A percentile compares a stretch with the other conserved stretches of the same genome.
phyloP scores from a whole-genome alignment of 2,797 vertebrate genomes.

The Ispidina picta region DNA sequence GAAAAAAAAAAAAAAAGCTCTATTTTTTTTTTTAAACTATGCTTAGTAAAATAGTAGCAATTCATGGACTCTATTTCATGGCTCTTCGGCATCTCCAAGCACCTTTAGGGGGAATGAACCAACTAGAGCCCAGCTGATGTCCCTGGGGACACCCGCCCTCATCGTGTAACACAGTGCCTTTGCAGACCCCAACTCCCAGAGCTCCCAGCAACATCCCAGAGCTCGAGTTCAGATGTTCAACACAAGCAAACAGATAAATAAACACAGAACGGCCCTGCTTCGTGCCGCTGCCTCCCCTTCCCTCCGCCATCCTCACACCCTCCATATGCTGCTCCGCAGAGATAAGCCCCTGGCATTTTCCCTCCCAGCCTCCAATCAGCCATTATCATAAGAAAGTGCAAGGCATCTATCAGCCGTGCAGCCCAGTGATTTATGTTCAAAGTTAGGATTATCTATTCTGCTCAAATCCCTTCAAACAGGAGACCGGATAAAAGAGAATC shows the following conservation, averaged over 20 bases:
- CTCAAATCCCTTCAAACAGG: conserved; percentile 96
- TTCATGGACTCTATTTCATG: background rate
- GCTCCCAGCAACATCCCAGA: background rate
- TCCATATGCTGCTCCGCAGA: conserved; percentile 84
- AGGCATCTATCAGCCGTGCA: conserved; percentile 83
- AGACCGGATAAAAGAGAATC: conserved; percentile 83
- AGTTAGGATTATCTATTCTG: conserved; percentile 93
- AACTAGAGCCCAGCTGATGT: background rate
- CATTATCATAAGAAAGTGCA: conserved; percentile 95
- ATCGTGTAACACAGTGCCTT: fast-evolving
- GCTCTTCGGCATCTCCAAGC: background rate
- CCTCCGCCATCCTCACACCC: conserved; percentile 26
- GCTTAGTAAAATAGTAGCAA: background rate
- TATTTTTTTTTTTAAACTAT: background rate
- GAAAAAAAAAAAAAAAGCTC: background rate
- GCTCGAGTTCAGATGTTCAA: conserved; percentile 1
- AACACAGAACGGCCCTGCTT: background rate
- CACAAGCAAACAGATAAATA: background rate
- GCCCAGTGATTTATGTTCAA: conserved; percentile 92
- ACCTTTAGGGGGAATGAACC: background rate
- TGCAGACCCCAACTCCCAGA: background rate
- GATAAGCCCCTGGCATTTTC: conserved; percentile 94
- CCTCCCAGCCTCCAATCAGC: conserved; percentile 80
- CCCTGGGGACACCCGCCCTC: fast-evolving
- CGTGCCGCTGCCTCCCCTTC: background rate